Base-by-base conservation (phyloP, 2,113 vertebrate species). In the Eublepharis macularius region DNA sequence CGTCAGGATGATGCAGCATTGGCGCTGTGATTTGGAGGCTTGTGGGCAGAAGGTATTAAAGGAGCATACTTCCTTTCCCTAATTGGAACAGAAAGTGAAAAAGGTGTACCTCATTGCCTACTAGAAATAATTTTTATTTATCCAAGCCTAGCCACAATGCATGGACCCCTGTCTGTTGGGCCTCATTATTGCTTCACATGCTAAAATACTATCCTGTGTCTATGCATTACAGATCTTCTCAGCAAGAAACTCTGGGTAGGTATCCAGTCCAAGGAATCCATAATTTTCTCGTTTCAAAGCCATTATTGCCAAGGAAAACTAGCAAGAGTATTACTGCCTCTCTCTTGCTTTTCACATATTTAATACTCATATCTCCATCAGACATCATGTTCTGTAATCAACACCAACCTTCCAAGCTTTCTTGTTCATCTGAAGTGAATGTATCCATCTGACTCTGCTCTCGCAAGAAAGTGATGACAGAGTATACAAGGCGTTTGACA, bases 391-490 rank as follows among this genome's bases (percentile, higher is more conserved):
- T 60, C 49, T 21, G 43, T 76, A 70, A 19, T 57, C 39, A 79
- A 49, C 39, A 85, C 84, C 39, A 80, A 99, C 99, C 99, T 98
- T 99, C 99, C 57, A 99, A 97, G 93, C 99, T 99, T 95, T 99
- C 99, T 95, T 98, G 98, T 94, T 99, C 98, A 93, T 99, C 99
- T 39, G 98, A 97, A 93, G 98, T 98, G 86, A 98, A 97, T 84
- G 97, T 95, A 41, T 98, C 98, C 91, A 97, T 95, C 90, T 98
- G 97, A 88, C 97, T 98, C 95, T 99, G 99, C 90, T 99, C 98
- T 94, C 98, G 96, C 89, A 99, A 96, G 95, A 99, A 99, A 95
- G 98, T 98, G 92, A 99, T 97, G 86, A 99, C 97, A 77, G 98
- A 97, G 96, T 98, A 99, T 78, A 98, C 98, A 77, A 99, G 92